phyloP scores from a whole-genome alignment of 2,888 invertebrate genomes.

The Anagyrus pseudococci region DNA sequence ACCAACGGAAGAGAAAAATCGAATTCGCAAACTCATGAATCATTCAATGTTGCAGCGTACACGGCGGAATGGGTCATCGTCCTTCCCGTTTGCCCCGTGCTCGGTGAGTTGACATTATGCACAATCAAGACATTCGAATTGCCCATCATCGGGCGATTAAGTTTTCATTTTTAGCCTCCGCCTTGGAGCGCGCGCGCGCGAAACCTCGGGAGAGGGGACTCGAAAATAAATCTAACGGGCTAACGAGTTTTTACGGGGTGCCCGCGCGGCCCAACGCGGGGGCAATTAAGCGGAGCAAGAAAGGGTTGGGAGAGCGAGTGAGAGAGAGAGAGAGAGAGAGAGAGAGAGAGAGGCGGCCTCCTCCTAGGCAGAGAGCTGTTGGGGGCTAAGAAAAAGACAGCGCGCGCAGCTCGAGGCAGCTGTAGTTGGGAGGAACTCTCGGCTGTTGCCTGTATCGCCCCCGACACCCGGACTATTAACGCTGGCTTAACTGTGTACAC shows the following conservation, averaged over 20 bases:
- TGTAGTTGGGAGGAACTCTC: too few species aligned
- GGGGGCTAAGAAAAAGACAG: too few species aligned
- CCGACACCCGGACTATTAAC: slow-evolving; percentile 6
- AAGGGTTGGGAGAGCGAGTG: slow-evolving; percentile 7
- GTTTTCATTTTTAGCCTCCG: slow-evolving; percentile 14
- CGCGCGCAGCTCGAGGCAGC: too few species aligned
- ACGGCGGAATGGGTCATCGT: too few species aligned
- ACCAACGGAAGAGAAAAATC: too few species aligned
- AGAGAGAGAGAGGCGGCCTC: slow-evolving; percentile 15
- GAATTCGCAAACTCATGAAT: too few species aligned
- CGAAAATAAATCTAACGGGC: slow-evolving; percentile 54
- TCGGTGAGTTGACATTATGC: background rate
- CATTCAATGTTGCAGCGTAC: too few species aligned
- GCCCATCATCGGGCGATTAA: slow-evolving; percentile 27
- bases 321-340: slow-evolving; percentile 13
- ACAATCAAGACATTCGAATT: slow-evolving; percentile 14
- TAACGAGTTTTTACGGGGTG: slow-evolving; percentile 59
- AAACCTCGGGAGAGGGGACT: background rate
- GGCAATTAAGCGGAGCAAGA: slow-evolving; percentile 30
- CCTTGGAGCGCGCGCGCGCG: background rate
- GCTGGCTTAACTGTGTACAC: background rate
- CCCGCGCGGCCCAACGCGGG: slow-evolving; percentile 39
- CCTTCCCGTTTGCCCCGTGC: too few species aligned
- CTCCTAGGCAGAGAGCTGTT: too few species aligned
- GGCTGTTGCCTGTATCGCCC: too few species aligned